These are phyloP conservation scores for Numida meleagris DNA, from an alignment of 2,113 vertebrate genomes.

Conservation along the genomic window DNA sequence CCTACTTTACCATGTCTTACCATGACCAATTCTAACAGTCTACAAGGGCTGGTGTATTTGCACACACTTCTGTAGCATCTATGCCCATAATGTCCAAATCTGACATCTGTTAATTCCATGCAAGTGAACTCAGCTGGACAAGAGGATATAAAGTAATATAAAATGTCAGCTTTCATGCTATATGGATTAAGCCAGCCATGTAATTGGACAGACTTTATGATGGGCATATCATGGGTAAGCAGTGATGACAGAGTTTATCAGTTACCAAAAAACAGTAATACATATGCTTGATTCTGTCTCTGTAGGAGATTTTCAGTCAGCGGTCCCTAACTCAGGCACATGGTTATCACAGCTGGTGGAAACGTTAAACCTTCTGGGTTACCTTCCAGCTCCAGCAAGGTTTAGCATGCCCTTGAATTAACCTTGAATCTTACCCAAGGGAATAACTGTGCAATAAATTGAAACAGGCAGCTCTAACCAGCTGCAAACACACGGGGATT, in stretches of 20 bases:
- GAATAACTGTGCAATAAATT: not conserved
- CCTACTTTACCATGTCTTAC: not conserved
- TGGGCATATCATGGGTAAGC: conserved; percentile 1
- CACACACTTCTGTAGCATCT: not conserved
- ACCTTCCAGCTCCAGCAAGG: not conserved
- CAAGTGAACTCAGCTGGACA: conserved; percentile 45
- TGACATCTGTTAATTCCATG: conserved; percentile 44
- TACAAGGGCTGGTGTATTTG: not conserved
- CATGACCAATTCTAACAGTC: not conserved
- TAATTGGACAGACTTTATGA: conserved; percentile 10
- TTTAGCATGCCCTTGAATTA: conserved; percentile 3
- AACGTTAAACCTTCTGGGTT: not conserved
- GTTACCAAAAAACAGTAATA: not conserved
- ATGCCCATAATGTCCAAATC: not conserved
- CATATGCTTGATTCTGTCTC: not conserved
- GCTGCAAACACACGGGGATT: not conserved
- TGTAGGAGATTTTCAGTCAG: not conserved
- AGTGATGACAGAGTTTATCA: conserved; percentile 30
- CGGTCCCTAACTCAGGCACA: not conserved
- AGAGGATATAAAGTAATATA: conserved; percentile 1
- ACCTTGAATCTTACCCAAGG: not conserved
- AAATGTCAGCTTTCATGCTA: conserved; percentile 35
- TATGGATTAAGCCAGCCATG: not conserved
- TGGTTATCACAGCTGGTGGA: not conserved
- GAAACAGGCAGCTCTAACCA: not conserved